Percentiles rank a stretch among this genome's conserved stretches.
Evolutionary conservation across 1,140 invertebrate species (phyloP).

Genomic region (Drosophila teissieri): DNA sequence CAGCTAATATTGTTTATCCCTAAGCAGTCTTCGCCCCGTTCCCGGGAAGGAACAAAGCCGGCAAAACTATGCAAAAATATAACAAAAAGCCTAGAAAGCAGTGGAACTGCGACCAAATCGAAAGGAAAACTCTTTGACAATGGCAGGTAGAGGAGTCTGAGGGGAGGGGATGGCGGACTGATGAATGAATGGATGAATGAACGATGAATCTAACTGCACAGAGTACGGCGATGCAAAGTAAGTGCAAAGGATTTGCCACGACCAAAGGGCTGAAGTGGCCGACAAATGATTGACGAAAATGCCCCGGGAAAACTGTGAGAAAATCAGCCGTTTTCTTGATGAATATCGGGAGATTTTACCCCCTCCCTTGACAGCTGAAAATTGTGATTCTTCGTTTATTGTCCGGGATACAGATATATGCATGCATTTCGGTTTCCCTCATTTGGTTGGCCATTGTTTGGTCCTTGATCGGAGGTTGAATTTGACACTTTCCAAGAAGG

Average conservation of each 20-base stretch:
- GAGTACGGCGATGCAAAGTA: constrained; percentile 61
- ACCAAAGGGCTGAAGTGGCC: constrained; percentile 45
- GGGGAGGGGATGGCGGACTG: neutral
- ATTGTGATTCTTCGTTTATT: constrained; percentile 36
- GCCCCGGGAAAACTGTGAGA: constrained; percentile 60
- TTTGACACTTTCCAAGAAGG: constrained; percentile 68
- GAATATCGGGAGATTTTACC: constrained; percentile 56
- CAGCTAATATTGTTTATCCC: constrained; percentile 53
- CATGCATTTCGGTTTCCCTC: constrained; percentile 58
- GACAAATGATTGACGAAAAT: constrained; percentile 48
- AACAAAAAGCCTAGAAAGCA: constrained; percentile 60
- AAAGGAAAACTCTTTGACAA: constrained; percentile 61
- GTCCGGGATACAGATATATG: constrained; percentile 28
- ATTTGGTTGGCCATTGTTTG: constrained; percentile 65
- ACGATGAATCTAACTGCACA: constrained; percentile 11
- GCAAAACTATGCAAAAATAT: constrained; percentile 75
- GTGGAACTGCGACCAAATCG: constrained; percentile 40
- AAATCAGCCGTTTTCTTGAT: constrained; percentile 56
- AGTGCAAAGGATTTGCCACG: constrained; percentile 70
- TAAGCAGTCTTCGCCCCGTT: constrained; percentile 36
- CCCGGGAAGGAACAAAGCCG: constrained; percentile 35
- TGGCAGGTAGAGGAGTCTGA: constrained; percentile 39
- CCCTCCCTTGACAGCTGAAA: constrained; percentile 55
- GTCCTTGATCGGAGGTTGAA: constrained; percentile 40
- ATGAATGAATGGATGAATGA: constrained; percentile 49